These are phyloP conservation scores for Tachuris rubrigastra DNA, from an alignment of 2,113 vertebrate species.

Conservation along the genomic window DNA sequence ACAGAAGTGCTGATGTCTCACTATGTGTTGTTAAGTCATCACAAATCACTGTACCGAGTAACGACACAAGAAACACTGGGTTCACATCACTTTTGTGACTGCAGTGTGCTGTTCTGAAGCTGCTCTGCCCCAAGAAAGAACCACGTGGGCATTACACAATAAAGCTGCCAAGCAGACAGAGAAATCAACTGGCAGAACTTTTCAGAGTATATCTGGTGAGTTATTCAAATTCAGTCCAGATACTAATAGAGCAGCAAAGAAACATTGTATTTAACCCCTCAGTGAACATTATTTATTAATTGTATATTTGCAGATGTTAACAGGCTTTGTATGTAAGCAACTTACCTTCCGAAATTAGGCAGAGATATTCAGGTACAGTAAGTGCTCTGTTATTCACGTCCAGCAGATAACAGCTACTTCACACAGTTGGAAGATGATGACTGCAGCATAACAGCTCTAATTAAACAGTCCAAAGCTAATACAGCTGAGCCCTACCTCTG, in stretches of 20 bases:
- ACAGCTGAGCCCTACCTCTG: not conserved
- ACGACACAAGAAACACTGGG: not conserved
- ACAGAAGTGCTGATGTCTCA: not conserved
- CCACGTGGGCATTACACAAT: rapidly evolving
- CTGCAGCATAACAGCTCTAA: not conserved
- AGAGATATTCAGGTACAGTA: not conserved
- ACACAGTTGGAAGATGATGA: not conserved
- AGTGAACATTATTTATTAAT: not conserved
- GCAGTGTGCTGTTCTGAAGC: not conserved
- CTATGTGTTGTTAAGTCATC: not conserved
- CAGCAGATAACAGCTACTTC: not conserved
- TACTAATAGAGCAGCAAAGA: not conserved
- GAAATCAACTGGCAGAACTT: not conserved
- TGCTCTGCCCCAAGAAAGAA: not conserved
- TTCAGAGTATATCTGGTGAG: not conserved
- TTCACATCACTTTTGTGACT: not conserved
- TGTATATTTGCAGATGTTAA: not conserved
- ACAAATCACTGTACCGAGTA: not conserved
- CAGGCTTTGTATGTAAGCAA: not conserved
- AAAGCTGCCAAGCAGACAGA: not conserved
- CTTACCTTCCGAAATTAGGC: not conserved
- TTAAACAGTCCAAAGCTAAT: not conserved
- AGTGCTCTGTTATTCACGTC: not conserved
- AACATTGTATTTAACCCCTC: not conserved
- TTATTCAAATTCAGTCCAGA: not conserved